Evolutionary conservation across 2,888 invertebrate genomes (phyloP), one percentile per base, ranked within the genome.

Genomic region (Frankliniella fusca): DNA sequence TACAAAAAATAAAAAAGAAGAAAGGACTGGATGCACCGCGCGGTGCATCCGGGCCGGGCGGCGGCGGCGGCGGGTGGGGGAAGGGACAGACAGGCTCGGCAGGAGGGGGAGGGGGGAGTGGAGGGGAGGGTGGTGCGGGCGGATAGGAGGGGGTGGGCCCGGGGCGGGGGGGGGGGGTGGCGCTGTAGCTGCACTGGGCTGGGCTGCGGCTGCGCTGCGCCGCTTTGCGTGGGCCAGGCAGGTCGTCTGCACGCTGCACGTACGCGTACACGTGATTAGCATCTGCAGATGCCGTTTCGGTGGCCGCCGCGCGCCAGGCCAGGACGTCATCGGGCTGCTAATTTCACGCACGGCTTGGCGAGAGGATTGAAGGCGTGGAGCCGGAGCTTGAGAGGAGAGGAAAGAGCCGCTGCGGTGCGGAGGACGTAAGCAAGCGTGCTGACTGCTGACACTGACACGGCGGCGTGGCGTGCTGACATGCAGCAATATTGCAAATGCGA

Each of bases 41-140:
- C 27, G 70, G 70, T 76, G 70, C 70, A 76, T 76, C 70, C 70
- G 23, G 65, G 23, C 65, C n/a, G n/a, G n/a, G n/a, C n/a, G n/a
- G n/a, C n/a, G 38, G 38, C 38, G 38, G 38, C 38, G 38, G 38
- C 38, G 38, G 38, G 38, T 38, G 38, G 38, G 38, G 38, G 38
- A 38, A 38, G 38, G 3, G 38, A 38, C 38, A 38, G 38, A 5
- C 38, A 5, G 38, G 38, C 38, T n/a, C 54, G 54, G 3, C 54
- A 20, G 54, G 61, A 15, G 2, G 61, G 15, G 54, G 18, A 54
- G 54, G 54, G 54, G 54, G 8, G 54, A 5, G 38, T 12, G 54
- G 54, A 54, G 61, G 61, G 3, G 61, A 61, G 61, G 61, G 10
- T n/a, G n/a, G n/a, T n/a, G n/a, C n/a, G n/a, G n/a, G n/a, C n/a